Percentiles rank a stretch among this genome's conserved stretches.
Conservation (phyloP, 2,888 invertebrate species). For the Corythucha ciliata region DNA sequence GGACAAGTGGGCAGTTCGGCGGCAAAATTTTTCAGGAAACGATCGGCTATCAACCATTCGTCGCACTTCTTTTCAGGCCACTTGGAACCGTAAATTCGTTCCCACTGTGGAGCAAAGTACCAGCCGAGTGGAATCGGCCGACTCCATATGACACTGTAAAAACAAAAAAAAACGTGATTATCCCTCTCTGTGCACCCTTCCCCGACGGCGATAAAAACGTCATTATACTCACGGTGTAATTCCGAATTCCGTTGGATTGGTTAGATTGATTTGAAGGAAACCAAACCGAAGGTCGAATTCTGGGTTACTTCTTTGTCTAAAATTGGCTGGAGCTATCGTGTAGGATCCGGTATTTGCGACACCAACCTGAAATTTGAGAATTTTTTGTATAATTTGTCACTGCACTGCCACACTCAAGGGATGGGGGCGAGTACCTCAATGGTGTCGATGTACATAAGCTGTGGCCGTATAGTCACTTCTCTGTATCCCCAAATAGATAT, state of each 20-base stretch:
- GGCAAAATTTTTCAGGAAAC: conserved; percentile 74
- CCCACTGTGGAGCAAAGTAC: conserved; percentile 89
- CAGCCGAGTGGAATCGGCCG: conserved; percentile 83
- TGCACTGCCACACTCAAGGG: neutral
- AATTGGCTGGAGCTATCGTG: conserved; percentile 63
- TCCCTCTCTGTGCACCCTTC: neutral
- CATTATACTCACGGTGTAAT: conserved; percentile 61
- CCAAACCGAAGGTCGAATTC: conserved; percentile 72
- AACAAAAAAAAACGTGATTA: conserved; percentile 8
- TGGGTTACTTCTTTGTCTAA: conserved; percentile 54
- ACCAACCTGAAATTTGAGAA: conserved; percentile 41
- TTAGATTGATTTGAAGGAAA: conserved; percentile 77
- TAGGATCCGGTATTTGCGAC: conserved; percentile 60
- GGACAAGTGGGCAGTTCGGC: conserved; percentile 72
- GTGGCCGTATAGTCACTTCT: conserved; percentile 70
- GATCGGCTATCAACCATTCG: conserved; percentile 79
- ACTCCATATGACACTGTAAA: conserved; percentile 67
- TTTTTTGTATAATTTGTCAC: neutral
- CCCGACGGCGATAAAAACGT: neutral
- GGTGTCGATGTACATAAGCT: conserved; percentile 69
- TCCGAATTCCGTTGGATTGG: conserved; percentile 59
- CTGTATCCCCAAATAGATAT: conserved; percentile 85
- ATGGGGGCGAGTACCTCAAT: conserved; percentile 55
- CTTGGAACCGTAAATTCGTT: conserved; percentile 60
- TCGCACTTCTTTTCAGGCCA: conserved; percentile 83